Evolutionary conservation across 2,113 vertebrate genomes (phyloP), one percentile per base, ranked within the genome.

Genomic region (Bujurquina vittata): DNA sequence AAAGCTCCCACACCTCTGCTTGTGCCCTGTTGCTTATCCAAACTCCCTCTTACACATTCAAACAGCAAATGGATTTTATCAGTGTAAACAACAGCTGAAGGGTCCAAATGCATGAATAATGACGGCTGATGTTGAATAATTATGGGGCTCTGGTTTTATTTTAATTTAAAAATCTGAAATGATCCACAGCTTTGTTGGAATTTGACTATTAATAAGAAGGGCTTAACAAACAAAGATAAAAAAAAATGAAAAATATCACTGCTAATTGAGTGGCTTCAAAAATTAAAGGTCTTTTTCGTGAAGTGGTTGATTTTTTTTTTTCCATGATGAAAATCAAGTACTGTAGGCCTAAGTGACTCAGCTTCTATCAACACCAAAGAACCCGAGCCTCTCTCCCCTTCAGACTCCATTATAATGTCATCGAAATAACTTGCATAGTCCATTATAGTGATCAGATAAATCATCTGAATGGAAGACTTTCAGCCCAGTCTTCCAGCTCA

Each of bases 401-500:
- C 76, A 85, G 73, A 87, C 75, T 84, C 79, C 61, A 91, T 92
- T 90, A 91, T 84, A 89, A 88, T 84, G 83, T 81, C 88, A 87
- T 90, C 79, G 26, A 87, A 94, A 95, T 91, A 89, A 90, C 90
- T 91, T 80, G 81, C 78, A 67, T 78, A 62, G 83, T 79, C 83
- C 73, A 92, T 94, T 94, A 88, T 91, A 86, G 84, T 92, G 88
- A 91, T 84, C 83, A 90, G 88, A 88, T 80, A 85, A 86, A 87
- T 91, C 65, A 87, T 81, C 67, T 88, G 85, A 93, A 93, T 89
- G 83, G 87, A 84, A 84, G 86, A 86, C 89, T 93, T 90, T 89
- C 83, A 90, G n/a, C 81, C 80, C 62, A 22, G 84, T 84, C 85
- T 80, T 76, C n/a, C 65, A 79, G 81, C 85, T 88, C 85, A 63